Conservation (phyloP, 2,888 invertebrate genomes). For the Aphodius granarius region DNA sequence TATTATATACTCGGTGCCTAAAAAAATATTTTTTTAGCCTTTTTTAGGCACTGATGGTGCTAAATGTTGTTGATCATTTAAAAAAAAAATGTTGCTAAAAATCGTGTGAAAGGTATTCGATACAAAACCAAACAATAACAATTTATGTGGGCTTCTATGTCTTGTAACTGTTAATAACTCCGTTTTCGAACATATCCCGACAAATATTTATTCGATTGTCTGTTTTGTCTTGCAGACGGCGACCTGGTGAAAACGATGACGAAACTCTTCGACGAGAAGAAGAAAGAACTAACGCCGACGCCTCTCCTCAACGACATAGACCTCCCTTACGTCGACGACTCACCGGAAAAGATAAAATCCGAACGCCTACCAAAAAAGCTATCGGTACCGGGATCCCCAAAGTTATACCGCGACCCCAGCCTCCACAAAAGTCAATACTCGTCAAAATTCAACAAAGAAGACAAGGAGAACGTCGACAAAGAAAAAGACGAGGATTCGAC, state of each 20-base stretch:
- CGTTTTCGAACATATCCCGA: not conserved
- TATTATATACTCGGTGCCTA: no score
- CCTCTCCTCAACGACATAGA: slow-evolving; percentile 57
- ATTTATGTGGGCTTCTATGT: not conserved
- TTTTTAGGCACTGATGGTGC: no score
- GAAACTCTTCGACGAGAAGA: slow-evolving; percentile 82
- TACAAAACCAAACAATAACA: not conserved
- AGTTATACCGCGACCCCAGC: slow-evolving; percentile 57
- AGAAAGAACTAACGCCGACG: slow-evolving; percentile 65
- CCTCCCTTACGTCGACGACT: slow-evolving; percentile 73
- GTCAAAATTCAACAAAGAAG: slow-evolving; percentile 24
- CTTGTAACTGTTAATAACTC: not conserved
- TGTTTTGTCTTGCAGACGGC: slow-evolving; percentile 67
- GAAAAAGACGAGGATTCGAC: slow-evolving; percentile 55
- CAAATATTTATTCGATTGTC: slow-evolving; percentile 6
- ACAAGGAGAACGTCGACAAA: slow-evolving; percentile 44
- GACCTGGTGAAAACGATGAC: slow-evolving; percentile 83
- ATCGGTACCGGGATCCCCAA: slow-evolving; percentile 47
- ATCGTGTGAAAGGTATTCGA: no score
- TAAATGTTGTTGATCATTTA: no score
- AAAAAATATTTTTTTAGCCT: no score
- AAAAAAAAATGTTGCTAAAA: no score
- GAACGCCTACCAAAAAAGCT: slow-evolving; percentile 45
- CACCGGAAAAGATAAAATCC: slow-evolving; percentile 57
- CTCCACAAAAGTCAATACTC: slow-evolving; percentile 53